Conservation (phyloP, 2,888 invertebrate genomes). For the Drosophila multiciliata region DNA sequence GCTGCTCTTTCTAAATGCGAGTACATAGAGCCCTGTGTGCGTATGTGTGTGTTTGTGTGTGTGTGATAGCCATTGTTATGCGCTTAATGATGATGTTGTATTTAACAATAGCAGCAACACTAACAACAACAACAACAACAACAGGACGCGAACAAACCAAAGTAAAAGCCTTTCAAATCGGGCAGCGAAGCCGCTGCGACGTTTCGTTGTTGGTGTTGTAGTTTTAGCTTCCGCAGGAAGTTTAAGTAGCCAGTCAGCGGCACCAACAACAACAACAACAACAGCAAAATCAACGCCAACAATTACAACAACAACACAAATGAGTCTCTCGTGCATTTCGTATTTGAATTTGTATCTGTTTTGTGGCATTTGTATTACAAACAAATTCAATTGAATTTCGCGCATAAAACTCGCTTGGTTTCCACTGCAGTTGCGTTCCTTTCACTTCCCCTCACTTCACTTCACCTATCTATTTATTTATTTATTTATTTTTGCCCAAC, state of each 20-base stretch:
- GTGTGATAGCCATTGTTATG: constrained; percentile 71
- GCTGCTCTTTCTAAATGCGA: constrained; percentile 28
- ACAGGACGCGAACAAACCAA: constrained; percentile 29
- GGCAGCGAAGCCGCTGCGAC: constrained; percentile 39
- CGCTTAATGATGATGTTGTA: constrained; percentile 78
- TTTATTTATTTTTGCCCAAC: constrained; percentile 37
- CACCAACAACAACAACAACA: constrained; percentile 36
- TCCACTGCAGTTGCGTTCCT: constrained; percentile 36
- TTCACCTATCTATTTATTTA: constrained; percentile 47
- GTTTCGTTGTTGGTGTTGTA: constrained; percentile 46
- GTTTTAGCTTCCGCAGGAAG: constrained; percentile 76
- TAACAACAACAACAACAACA: constrained; percentile 24
- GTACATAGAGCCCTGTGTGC: constrained; percentile 35
- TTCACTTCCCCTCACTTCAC: constrained; percentile 4
- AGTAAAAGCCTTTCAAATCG: constrained; percentile 62
- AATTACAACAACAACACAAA: constrained; percentile 24
- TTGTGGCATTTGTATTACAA: constrained; percentile 51
- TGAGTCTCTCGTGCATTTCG: constrained; percentile 26
- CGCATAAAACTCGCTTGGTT: constrained; percentile 63
- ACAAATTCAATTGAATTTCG: constrained; percentile 69
- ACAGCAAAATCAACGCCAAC: constrained; percentile 20
- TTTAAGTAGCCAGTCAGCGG: constrained; percentile 67
- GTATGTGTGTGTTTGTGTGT: constrained; percentile 22
- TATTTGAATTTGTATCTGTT: constrained; percentile 27
- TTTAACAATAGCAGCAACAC: constrained; percentile 67